Percentiles rank a stretch among this genome's conserved stretches.
Evolutionary conservation across 2,113 vertebrate genomes (phyloP).

Genomic region (Apteryx owenii): DNA sequence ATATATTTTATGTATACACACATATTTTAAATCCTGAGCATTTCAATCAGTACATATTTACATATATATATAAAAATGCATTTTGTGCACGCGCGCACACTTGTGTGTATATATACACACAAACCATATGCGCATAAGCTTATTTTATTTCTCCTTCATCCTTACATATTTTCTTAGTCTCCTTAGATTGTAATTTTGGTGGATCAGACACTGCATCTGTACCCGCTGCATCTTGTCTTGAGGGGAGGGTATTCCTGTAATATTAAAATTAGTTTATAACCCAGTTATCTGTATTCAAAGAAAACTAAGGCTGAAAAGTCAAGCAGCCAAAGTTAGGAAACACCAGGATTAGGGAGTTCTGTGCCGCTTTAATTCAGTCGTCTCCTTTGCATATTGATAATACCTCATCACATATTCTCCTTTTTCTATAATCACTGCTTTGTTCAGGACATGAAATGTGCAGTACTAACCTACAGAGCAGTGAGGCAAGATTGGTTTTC

Average conservation of each 20-base stretch:
- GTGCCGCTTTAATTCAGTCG: background rate
- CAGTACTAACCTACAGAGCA: background rate
- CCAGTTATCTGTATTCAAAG: background rate
- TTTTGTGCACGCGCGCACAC: background rate
- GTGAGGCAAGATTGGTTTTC: background rate
- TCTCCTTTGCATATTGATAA: background rate
- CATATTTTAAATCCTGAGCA: background rate
- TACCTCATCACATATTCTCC: background rate
- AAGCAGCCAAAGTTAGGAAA: background rate
- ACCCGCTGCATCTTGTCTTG: background rate
- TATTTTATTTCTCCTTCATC: background rate
- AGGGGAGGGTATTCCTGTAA: background rate
- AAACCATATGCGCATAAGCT: background rate
- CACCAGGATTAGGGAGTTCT: background rate
- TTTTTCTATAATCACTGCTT: background rate
- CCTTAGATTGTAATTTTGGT: background rate
- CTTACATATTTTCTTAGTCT: background rate
- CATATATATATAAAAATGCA: background rate
- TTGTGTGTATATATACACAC: background rate
- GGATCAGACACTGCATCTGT: background rate
- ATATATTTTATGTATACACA: background rate
- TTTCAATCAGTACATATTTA: background rate
- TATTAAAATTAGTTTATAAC: background rate
- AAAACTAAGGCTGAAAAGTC: background rate
- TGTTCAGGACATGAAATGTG: background rate